Conservation (phyloP, 2,113 vertebrate genomes). For the Psittacula cyanocephala region DNA sequence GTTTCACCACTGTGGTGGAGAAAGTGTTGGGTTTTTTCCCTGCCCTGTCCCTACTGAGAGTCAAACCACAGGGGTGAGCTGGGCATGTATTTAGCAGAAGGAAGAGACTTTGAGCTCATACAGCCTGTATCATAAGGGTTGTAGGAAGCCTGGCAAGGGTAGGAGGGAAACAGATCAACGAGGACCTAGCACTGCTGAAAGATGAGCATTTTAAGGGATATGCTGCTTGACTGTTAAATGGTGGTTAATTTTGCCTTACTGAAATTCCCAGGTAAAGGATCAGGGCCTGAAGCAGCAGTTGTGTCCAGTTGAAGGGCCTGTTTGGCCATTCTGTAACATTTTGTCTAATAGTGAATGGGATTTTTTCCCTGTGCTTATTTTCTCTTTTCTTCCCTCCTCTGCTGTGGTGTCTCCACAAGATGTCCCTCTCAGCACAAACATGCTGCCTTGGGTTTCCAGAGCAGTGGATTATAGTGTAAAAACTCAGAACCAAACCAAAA, state of each 20-base stretch:
- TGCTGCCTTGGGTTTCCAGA: background rate
- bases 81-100: background rate
- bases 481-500: background rate
- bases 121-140: background rate
- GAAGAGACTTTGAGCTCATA: background rate
- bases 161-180: background rate
- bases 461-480: background rate
- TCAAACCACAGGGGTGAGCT: background rate
- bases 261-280: background rate
- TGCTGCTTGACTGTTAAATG: background rate
- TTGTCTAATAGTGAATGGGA: background rate
- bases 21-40: background rate
- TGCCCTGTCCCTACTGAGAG: background rate
- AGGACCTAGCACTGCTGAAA: background rate
- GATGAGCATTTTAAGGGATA: background rate
- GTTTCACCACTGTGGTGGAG: background rate
- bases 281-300: background rate
- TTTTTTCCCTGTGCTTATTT: background rate
- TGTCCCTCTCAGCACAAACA: conserved; percentile 29
- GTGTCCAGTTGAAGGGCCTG: background rate
- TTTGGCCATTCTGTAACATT: background rate
- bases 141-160: background rate
- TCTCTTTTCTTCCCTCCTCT: background rate
- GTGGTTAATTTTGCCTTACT: background rate
- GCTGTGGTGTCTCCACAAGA: conserved; percentile 49